These are phyloP conservation scores for Pandemis heparana DNA, from an alignment of 2,888 invertebrate species.

Conservation along the genomic window DNA sequence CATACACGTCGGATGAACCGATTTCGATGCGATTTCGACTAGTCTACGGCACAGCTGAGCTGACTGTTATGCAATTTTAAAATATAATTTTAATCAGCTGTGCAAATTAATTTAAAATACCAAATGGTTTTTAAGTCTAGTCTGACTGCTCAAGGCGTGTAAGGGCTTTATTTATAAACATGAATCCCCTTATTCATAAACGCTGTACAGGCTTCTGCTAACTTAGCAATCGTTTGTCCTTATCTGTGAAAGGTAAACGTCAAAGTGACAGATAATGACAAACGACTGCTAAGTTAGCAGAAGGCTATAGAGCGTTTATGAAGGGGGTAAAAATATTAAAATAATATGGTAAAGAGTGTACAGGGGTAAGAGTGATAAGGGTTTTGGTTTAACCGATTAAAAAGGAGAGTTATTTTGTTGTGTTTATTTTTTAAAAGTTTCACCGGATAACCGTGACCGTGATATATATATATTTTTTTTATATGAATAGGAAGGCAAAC, in stretches of 20 bases:
- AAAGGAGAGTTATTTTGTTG: no score
- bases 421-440: no score
- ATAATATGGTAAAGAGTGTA: not conserved
- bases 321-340: not conserved
- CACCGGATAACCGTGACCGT: no score
- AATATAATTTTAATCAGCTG: slow-evolving; percentile 32
- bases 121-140: slow-evolving; percentile 72
- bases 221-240: no score
- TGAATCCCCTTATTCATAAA: no score
- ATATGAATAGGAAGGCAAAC: no score
- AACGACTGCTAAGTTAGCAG: no score
- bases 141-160: slow-evolving; percentile 68
- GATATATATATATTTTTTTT: no score
- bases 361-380: not conserved
- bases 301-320: no score
- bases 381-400: not conserved
- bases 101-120: slow-evolving; percentile 51
- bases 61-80: slow-evolving; percentile 24
- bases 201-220: no score
- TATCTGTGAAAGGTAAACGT: no score
- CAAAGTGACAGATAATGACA: no score
- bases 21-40: slow-evolving; percentile 48
- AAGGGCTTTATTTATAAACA: slow-evolving; percentile 36
- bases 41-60: slow-evolving; percentile 49
- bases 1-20: slow-evolving; percentile 31